These are phyloP conservation scores for Apocheima hispidaria DNA, from an alignment of 2,888 invertebrate species.

Conservation along the genomic window DNA sequence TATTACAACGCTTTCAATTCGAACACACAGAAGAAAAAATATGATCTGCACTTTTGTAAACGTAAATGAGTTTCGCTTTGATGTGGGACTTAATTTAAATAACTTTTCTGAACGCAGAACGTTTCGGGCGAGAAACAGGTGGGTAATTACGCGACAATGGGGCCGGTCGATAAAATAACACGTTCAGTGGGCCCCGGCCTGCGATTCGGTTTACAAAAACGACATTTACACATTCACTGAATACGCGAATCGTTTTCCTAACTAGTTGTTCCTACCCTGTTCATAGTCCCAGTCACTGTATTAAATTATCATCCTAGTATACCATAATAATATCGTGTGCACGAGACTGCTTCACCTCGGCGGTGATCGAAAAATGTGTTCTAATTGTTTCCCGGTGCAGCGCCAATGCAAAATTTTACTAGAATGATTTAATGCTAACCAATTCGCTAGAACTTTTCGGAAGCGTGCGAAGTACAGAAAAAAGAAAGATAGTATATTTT, in stretches of 20 bases:
- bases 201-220: constrained; percentile 32
- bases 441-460: constrained; percentile 44
- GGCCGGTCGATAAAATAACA: constrained; percentile 47
- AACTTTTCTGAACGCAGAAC: constrained; percentile 60
- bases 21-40: constrained; percentile 78
- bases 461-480: too few relatives aligned
- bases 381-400: constrained; percentile 47
- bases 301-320: constrained; percentile 50
- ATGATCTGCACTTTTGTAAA: constrained; percentile 83
- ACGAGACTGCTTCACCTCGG: constrained; percentile 49
- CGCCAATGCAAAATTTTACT: constrained; percentile 45
- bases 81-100: constrained; percentile 76
- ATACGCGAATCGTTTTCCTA: constrained; percentile 25
- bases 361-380: constrained; percentile 48
- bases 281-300: constrained; percentile 42
- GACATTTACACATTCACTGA: constrained; percentile 39
- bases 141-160: constrained; percentile 56
- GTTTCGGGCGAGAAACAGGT: constrained; percentile 49
- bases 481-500: too few relatives aligned
- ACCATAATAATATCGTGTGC: constrained; percentile 44
- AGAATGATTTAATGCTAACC: constrained; percentile 53
- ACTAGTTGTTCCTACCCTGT: constrained; percentile 36
- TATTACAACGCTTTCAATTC: constrained; percentile 83
- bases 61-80: constrained; percentile 82
- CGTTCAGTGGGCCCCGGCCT: constrained; percentile 29